Evolutionary conservation across 2,113 vertebrate genomes (phyloP).

Genomic region (human): DNA sequence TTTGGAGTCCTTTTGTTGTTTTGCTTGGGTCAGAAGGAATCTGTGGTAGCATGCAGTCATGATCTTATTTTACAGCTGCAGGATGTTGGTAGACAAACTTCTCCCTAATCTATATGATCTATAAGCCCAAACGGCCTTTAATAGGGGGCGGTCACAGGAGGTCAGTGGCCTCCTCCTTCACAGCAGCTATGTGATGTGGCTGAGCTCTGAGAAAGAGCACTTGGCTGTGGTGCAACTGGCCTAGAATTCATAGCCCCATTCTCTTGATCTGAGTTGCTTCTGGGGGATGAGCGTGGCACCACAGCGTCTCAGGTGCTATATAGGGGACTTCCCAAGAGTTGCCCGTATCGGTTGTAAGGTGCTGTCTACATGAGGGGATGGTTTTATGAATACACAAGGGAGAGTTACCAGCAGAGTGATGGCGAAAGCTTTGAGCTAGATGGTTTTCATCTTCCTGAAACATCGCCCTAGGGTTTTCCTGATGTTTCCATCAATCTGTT

Average conservation of each 20-base stretch:
- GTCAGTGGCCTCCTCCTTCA: neutral
- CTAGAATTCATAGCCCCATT: neutral
- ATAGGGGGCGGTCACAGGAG: fast-evolving
- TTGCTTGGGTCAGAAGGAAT: neutral
- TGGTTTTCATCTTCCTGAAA: neutral
- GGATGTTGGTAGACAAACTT: neutral
- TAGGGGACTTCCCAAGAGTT: neutral
- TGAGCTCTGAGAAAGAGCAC: neutral
- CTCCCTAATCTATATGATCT: neutral
- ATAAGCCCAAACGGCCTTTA: neutral
- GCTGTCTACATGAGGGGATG: fast-evolving
- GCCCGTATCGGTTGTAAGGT: neutral
- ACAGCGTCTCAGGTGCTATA: fast-evolving
- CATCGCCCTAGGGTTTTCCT: neutral
- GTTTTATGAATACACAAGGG: no score
- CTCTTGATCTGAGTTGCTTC: neutral
- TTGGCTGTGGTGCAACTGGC: fast-evolving
- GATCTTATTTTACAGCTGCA: neutral
- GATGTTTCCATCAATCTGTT: neutral
- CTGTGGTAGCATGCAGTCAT: no score
- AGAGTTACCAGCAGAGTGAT: neutral
- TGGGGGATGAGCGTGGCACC: neutral
- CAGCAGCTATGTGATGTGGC: neutral
- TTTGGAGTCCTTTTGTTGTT: neutral
- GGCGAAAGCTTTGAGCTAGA: neutral